Conservation (phyloP, 37 sponge, comb jelly and placozoan species). For the Cladorhizidae sp. region DNA sequence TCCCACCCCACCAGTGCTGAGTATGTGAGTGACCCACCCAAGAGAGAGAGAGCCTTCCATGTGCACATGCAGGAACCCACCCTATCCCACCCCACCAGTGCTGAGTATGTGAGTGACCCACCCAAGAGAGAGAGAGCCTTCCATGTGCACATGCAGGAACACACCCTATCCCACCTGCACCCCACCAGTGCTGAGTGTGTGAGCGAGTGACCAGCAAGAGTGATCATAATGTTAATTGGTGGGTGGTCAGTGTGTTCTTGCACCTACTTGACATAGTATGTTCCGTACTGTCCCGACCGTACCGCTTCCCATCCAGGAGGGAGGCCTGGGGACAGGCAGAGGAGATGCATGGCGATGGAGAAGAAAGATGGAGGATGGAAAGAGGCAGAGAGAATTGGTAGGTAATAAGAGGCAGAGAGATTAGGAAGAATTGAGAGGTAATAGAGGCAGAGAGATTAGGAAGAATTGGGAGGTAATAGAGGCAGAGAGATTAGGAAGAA, state of each 20-base stretch:
- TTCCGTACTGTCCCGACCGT: constrained; percentile 71
- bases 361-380: not conserved
- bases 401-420: not conserved
- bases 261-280: constrained; percentile 89
- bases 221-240: too few relatives aligned
- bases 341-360: not conserved
- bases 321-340: constrained; percentile 38
- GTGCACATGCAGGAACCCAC: too few relatives aligned
- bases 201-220: too few relatives aligned
- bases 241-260: not conserved
- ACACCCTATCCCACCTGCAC: too few relatives aligned
- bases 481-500: not conserved
- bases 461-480: not conserved
- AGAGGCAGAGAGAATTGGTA: not conserved
- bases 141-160: too few relatives aligned
- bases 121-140: too few relatives aligned
- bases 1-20: too few relatives aligned
- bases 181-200: too few relatives aligned
- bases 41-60: too few relatives aligned
- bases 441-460: not conserved
- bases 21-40: too few relatives aligned
- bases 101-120: too few relatives aligned
- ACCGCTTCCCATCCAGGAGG: constrained; percentile 86
- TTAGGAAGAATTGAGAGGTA: not conserved
- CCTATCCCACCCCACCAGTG: too few relatives aligned